These are phyloP conservation scores for Brachionus paranguensis DNA, from an alignment of 1,140 invertebrate species.

Conservation along the genomic window DNA sequence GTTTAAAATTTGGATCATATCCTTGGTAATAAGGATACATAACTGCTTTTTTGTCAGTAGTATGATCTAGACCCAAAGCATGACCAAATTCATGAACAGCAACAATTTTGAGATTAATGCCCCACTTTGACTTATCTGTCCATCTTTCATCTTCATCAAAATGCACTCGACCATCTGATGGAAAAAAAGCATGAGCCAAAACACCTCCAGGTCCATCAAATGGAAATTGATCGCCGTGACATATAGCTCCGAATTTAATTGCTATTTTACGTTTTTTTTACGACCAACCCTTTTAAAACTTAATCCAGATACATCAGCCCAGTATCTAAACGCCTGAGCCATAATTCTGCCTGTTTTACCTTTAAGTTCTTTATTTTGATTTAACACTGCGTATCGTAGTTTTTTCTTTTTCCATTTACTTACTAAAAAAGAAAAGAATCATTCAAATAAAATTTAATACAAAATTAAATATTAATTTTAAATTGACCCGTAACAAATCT, in stretches of 20 bases:
- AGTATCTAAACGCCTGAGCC: not conserved
- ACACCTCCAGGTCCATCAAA: slow-evolving; percentile 49
- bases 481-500: not conserved
- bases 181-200: slow-evolving; percentile 55
- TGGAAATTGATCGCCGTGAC: slow-evolving; percentile 27
- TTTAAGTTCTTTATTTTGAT: not conserved
- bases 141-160: slow-evolving; percentile 52
- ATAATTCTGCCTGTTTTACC: not conserved
- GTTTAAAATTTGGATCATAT: slow-evolving; percentile 44
- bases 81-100: slow-evolving; percentile 58
- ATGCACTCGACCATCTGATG: slow-evolving; percentile 47
- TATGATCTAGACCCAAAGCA: slow-evolving; percentile 56
- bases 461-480: not conserved
- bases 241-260: not conserved
- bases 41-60: slow-evolving; percentile 50
- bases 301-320: not conserved
- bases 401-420: not conserved
- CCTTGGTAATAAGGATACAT: too few relatives aligned
- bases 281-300: not conserved
- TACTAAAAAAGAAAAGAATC: not conserved
- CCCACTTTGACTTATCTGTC: slow-evolving; percentile 25
- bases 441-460: not conserved
- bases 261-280: not conserved
- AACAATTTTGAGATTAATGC: slow-evolving; percentile 42
- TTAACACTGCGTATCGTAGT: not conserved